These are phyloP conservation scores for Sialis fuliginosa DNA, from an alignment of 2,888 invertebrate genomes.

Conservation along the genomic window DNA sequence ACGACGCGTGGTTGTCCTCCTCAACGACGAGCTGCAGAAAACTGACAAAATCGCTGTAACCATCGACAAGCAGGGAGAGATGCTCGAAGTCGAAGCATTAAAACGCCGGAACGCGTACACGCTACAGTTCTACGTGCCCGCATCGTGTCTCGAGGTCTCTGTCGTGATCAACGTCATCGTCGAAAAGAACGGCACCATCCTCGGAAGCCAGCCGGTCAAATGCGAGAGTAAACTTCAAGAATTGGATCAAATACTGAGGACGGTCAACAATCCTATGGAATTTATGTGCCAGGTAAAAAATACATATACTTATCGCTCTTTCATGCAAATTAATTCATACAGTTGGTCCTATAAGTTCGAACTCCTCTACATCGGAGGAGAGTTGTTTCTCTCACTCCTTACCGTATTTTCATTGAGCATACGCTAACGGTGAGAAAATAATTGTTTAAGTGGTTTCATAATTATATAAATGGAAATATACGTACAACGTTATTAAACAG, in stretches of 20 bases:
- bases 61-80: constrained; percentile 66
- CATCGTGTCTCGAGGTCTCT: constrained; percentile 63
- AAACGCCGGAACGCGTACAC: constrained; percentile 73
- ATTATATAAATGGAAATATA: no score
- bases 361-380: no score
- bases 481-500: no score
- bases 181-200: constrained; percentile 59
- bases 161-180: constrained; percentile 67
- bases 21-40: constrained; percentile 59
- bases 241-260: constrained; percentile 60
- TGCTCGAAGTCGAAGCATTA: constrained; percentile 52
- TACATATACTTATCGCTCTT: not conserved
- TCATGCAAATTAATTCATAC: not conserved
- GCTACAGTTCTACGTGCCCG: constrained; percentile 68
- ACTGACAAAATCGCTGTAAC: constrained; percentile 62
- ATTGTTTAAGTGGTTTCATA: no score
- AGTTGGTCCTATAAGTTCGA: not conserved
- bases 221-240: constrained; percentile 73
- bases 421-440: no score
- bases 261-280: constrained; percentile 64
- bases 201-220: constrained; percentile 71
- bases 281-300: constrained; percentile 70
- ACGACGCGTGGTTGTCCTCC: constrained; percentile 60
- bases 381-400: not conserved
- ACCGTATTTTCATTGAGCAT: not conserved